phyloP scores from a whole-genome alignment of 2,888 invertebrate genomes.

The Pomacea canaliculata region DNA sequence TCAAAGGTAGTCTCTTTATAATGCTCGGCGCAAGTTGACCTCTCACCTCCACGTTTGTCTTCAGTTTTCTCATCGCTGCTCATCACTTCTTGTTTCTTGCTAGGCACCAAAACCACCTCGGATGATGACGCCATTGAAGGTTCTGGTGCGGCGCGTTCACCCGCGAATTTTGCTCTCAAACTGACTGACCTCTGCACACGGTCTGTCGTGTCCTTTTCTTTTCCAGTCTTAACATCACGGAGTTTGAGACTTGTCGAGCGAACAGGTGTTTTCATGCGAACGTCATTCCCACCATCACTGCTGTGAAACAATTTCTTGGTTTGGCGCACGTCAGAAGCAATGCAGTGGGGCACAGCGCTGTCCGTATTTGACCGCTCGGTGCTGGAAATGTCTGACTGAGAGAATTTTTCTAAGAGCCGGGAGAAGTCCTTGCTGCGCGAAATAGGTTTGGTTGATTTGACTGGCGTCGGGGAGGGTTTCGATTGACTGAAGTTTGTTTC shows the following conservation, averaged over 20 bases:
- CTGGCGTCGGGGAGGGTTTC: slow-evolving; percentile 17
- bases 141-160: slow-evolving; percentile 41
- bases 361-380: slow-evolving; percentile 30
- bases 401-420: slow-evolving; percentile 56
- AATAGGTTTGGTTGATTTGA: slow-evolving; percentile 34
- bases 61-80: slow-evolving; percentile 36
- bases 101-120: slow-evolving; percentile 76
- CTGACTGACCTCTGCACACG: slow-evolving; percentile 50
- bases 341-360: slow-evolving; percentile 32
- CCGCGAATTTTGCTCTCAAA: slow-evolving; percentile 57
- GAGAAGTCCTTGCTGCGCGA: slow-evolving; percentile 51
- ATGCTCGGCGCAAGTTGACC: slow-evolving; percentile 29
- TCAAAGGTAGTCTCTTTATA: slow-evolving; percentile 33
- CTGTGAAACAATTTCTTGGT: slow-evolving; percentile 43
- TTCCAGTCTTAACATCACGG: slow-evolving; percentile 16
- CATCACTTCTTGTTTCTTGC: slow-evolving; percentile 69
- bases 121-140: slow-evolving; percentile 77
- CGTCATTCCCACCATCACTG: slow-evolving; percentile 42
- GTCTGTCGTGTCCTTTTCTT: background rate
- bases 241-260: slow-evolving; percentile 67
- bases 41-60: slow-evolving; percentile 30
- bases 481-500: background rate
- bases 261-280: slow-evolving; percentile 54
- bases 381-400: slow-evolving; percentile 52
- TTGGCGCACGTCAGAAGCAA: slow-evolving; percentile 42